phyloP scores from a whole-genome alignment of 2,797 vertebrate species.

The Paratrypauchen microcephalus region DNA sequence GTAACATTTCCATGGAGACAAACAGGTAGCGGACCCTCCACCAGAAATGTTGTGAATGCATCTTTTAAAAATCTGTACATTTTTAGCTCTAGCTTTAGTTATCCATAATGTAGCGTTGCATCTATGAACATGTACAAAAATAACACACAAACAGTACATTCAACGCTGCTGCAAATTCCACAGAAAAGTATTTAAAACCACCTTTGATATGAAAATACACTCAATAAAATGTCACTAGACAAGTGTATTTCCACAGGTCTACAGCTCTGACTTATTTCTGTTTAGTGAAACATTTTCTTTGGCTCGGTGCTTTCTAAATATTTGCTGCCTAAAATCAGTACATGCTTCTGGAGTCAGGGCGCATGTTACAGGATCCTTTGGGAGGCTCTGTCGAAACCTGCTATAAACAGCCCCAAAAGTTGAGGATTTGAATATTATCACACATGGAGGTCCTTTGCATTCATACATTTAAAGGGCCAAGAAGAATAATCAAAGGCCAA shows the following conservation, averaged over 20 bases:
- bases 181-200: background rate
- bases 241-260: constrained; percentile 59
- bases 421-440: constrained; percentile 23
- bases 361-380: constrained; percentile 61
- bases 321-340: constrained; percentile 77
- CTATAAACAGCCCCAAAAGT: constrained; percentile 36
- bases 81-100: background rate
- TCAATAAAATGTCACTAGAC: constrained; percentile 34
- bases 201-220: constrained; percentile 7
- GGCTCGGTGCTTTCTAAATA: constrained; percentile 71
- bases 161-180: background rate
- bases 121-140: background rate
- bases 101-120: background rate
- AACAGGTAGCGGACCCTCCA: no score
- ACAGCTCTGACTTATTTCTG: constrained; percentile 65
- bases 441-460: constrained; percentile 17
- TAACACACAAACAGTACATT: background rate
- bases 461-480: constrained; percentile 30
- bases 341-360: constrained; percentile 58
- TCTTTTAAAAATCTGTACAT: no score
- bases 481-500: no score
- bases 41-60: no score
- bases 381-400: constrained; percentile 40
- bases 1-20: no score
- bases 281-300: constrained; percentile 71